Conservation (phyloP, 37 sponge, comb jelly and placozoan genomes). For the Petrosia ficiformis region DNA sequence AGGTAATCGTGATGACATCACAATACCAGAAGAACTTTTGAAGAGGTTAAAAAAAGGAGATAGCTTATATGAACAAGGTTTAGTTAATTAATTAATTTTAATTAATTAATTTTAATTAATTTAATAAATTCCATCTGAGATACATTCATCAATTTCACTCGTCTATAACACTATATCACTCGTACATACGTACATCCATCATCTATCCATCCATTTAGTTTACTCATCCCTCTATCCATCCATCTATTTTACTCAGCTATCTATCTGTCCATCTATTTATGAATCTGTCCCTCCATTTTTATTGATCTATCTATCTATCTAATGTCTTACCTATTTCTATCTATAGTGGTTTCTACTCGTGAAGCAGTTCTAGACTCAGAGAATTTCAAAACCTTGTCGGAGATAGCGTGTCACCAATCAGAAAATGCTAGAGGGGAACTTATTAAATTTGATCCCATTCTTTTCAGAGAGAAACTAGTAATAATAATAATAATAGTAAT, state of each 20-base stretch:
- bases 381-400: conserved; percentile 46
- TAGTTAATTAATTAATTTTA: background rate
- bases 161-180: no score
- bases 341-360: conserved; percentile 52
- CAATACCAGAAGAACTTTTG: conserved; percentile 30
- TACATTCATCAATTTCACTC: no score
- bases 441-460: conserved; percentile 53
- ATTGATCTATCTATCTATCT: no score
- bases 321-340: background rate
- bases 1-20: conserved; percentile 46
- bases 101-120: no score
- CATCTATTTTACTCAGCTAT: no score
- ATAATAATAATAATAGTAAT: conserved; percentile 1
- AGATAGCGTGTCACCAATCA: conserved; percentile 63
- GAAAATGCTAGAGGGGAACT: conserved; percentile 51
- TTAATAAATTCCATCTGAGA: no score
- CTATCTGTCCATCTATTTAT: no score
- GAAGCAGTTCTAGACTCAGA: conserved; percentile 85
- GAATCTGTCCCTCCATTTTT: no score
- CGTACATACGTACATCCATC: no score
- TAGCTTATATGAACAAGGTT: background rate
- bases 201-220: no score
- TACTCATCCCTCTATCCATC: no score
- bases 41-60: conserved; percentile 7
- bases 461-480: conserved; percentile 61